Conservation (phyloP, 2,888 invertebrate species). For the Microchrysa polita region DNA sequence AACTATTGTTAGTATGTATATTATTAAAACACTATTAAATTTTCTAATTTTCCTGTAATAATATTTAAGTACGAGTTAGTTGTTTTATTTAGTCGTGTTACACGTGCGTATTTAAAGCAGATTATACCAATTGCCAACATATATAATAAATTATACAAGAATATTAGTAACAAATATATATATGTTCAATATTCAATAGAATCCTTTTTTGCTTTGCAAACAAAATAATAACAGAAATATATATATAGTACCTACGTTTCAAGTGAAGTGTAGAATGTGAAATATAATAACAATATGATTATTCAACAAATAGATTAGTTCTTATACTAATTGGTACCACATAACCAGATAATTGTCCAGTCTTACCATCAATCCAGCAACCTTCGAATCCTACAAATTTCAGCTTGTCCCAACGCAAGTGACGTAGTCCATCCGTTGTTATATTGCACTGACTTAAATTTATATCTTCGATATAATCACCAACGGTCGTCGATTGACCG, state of each 20-base stretch:
- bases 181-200: neutral
- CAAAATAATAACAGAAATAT: slow-evolving; percentile 22
- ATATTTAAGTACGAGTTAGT: neutral
- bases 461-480: slow-evolving; percentile 48
- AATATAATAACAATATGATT: neutral
- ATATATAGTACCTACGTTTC: neutral
- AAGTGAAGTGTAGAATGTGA: neutral
- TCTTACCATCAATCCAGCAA: slow-evolving; percentile 46
- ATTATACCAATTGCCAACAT: neutral
- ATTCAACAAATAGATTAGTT: slow-evolving; percentile 26
- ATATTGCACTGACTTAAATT: slow-evolving; percentile 48
- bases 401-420: slow-evolving; percentile 45
- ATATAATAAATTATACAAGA: slow-evolving; percentile 1
- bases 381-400: slow-evolving; percentile 47
- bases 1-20: no score
- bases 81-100: neutral
- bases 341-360: slow-evolving; percentile 30
- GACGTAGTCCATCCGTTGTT: slow-evolving; percentile 31
- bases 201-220: neutral
- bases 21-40: neutral
- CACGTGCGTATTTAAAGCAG: neutral
- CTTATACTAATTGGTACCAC: slow-evolving; percentile 21
- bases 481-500: slow-evolving; percentile 46
- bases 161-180: slow-evolving; percentile 12
- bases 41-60: neutral